These are phyloP conservation scores for Anoplophora glabripennis DNA, from an alignment of 1,140 invertebrate species.

Conservation along the genomic window DNA sequence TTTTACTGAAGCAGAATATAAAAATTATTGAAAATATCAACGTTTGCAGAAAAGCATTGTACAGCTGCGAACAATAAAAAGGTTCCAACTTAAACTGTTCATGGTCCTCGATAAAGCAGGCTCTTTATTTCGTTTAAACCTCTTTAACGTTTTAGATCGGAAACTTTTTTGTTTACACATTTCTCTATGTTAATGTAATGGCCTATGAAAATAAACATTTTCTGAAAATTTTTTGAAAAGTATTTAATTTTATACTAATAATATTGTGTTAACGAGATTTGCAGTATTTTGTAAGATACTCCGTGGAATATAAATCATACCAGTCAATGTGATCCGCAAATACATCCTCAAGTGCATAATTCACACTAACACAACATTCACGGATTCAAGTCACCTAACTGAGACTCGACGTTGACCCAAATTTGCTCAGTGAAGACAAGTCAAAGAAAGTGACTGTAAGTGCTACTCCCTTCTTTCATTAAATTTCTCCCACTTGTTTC, in stretches of 20 bases:
- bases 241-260: background rate
- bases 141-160: background rate
- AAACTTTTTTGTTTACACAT: background rate
- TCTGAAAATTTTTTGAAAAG: background rate
- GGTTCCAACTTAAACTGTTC: too few relatives aligned
- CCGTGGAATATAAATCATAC: slow-evolving; percentile 23
- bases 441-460: slow-evolving; percentile 45
- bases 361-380: slow-evolving; percentile 30
- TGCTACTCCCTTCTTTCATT: slow-evolving; percentile 41
- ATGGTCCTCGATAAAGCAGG: too few relatives aligned
- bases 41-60: too few relatives aligned
- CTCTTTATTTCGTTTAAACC: background rate
- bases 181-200: background rate
- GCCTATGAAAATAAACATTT: background rate
- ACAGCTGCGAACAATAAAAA: too few relatives aligned
- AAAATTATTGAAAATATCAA: too few relatives aligned
- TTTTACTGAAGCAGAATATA: too few relatives aligned
- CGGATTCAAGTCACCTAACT: slow-evolving; percentile 31
- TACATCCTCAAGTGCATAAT: slow-evolving; percentile 37
- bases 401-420: slow-evolving; percentile 44
- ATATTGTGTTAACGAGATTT: background rate
- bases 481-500: slow-evolving; percentile 43
- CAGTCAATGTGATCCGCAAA: slow-evolving; percentile 34
- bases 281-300: background rate
- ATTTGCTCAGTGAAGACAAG: slow-evolving; percentile 41